Base-by-base conservation (phyloP, 2,888 invertebrate species). In the Papilio gigon region DNA sequence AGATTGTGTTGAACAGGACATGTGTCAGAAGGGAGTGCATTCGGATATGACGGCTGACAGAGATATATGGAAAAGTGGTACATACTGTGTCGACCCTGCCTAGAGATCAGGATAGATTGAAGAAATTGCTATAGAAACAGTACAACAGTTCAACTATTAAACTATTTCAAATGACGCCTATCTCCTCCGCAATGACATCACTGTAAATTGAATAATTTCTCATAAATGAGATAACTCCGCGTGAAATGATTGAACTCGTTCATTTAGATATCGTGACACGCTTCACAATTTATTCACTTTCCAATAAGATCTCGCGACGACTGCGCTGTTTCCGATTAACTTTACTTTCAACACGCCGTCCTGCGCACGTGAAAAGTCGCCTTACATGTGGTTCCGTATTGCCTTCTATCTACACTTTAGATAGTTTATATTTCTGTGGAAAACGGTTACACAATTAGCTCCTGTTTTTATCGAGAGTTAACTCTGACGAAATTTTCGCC, bases 271-370 rank as follows among this genome's bases (percentile, higher is more conserved):
- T 50, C 25, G 47, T 50, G 33, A 56, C 11, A 53, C 53, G 61
- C 33, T 62, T 67, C 17, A n/a, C 53, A 56, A 56, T 33, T 37
- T 25, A 27, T 61, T 56, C 62, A 67, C 67, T 62, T 62, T 67
- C 67, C 62, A 62, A 53, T 61, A 42, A 20, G 17, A 50, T 66
- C 44, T 53, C 53, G 27, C 4, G 27, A 53, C 30, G 27, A 30
- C 53, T 53, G 3, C 53, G 53, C 47, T 47, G 12, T 47, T 47
- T 47, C 47, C 53, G 27, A 53, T 53, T 27, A 53, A 27, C 9
- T 53, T 53, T 25, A 53, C 50, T 53, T 53, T 53, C 50, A 53
- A 53, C n/a, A n/a, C n/a, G n/a, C n/a, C n/a, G n/a, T n/a, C n/a
- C n/a, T n/a, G n/a, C 11, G 14, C 37, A 40, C 14, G 14, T 40